These are phyloP conservation scores for Falco concolor DNA, from an alignment of 2,797 vertebrate genomes.

Conservation along the genomic window DNA sequence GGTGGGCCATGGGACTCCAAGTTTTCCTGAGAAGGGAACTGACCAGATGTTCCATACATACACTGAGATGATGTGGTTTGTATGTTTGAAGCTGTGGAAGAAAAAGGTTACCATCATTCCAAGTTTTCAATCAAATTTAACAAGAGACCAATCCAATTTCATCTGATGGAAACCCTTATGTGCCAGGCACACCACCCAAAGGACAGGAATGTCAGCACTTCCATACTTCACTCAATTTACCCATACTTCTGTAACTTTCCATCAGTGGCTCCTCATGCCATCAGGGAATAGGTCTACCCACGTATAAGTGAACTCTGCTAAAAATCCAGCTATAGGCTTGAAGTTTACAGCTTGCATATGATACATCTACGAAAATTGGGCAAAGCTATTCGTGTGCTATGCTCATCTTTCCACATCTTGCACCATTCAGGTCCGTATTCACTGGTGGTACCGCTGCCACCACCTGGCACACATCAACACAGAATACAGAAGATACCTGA, in stretches of 20 bases:
- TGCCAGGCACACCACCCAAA: neutral
- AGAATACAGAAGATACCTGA: neutral
- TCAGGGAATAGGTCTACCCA: neutral
- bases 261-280: neutral
- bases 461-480: neutral
- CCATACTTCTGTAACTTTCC: neutral
- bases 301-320: neutral
- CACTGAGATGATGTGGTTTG: conserved; percentile 84
- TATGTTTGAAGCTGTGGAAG: conserved; percentile 73
- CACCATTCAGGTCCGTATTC: neutral
- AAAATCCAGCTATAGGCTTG: neutral
- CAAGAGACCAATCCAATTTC: neutral
- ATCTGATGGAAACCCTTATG: neutral
- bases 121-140: neutral
- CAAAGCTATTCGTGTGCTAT: neutral
- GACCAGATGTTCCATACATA: conserved; percentile 85
- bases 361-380: neutral
- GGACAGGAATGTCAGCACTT: neutral
- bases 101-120: neutral
- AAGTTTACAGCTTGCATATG: neutral
- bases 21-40: conserved; percentile 83
- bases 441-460: neutral
- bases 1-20: conserved; percentile 77
- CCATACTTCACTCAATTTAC: neutral
- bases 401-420: neutral